A percentile compares a stretch with the other conserved stretches of the same genome.
Evolutionary conservation across 2,113 vertebrate genomes (phyloP).

Genomic region (Calyptommatus sinebrachiatus): DNA sequence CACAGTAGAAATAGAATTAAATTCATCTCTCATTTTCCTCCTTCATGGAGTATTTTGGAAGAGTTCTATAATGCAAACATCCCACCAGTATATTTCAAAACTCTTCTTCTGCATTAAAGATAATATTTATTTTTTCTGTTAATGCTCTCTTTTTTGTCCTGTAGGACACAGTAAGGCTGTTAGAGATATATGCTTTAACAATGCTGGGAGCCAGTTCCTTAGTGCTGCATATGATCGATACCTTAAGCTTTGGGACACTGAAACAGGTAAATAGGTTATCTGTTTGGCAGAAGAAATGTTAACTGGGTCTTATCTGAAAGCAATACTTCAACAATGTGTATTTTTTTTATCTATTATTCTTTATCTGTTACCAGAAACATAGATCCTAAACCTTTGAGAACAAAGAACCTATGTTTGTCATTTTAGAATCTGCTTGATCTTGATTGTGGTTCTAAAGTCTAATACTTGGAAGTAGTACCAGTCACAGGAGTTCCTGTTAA

Average conservation of each 20-base stretch:
- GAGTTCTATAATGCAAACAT: background rate
- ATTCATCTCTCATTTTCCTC: background rate
- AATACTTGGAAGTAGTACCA: background rate
- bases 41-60: background rate
- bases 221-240: slow-evolving; percentile 95
- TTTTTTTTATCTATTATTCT: background rate
- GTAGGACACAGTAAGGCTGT: slow-evolving; percentile 96
- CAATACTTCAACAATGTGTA: background rate
- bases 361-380: background rate
- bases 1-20: no score
- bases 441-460: background rate
- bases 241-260: slow-evolving; percentile 97
- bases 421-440: background rate
- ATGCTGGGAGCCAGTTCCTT: slow-evolving; percentile 88
- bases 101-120: background rate
- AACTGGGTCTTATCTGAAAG: background rate
- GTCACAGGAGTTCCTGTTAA: background rate
- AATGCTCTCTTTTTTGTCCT: slow-evolving; percentile 25
- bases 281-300: background rate
- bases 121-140: background rate
- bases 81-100: background rate
- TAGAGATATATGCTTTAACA: slow-evolving; percentile 95
- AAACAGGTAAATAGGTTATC: slow-evolving; percentile 81
- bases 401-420: background rate
- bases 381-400: background rate